These are phyloP conservation scores for Synergus umbraculus DNA, from an alignment of 2,888 invertebrate species.

Conservation along the genomic window DNA sequence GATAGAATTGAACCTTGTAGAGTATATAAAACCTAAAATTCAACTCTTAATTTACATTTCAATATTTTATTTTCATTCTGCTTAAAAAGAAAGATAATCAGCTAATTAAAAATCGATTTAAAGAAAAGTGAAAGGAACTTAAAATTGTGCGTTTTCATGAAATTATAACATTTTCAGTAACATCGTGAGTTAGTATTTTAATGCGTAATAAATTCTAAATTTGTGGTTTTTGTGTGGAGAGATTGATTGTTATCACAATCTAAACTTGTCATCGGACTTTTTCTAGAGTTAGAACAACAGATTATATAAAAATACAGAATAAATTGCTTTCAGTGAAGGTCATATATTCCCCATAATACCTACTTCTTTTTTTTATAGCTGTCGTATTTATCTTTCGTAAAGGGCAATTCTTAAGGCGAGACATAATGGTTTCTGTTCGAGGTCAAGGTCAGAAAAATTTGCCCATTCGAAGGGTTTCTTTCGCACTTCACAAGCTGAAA, in stretches of 20 bases:
- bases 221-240: background rate
- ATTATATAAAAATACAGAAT: constrained; percentile 8
- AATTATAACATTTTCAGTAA: too few species aligned
- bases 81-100: background rate
- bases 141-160: background rate
- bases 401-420: constrained; percentile 10
- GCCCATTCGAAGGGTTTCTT: background rate
- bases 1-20: constrained; percentile 16
- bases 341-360: background rate
- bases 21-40: constrained; percentile 2
- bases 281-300: background rate
- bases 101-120: background rate
- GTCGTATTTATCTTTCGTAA: constrained; percentile 36
- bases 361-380: constrained; percentile 18
- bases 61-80: background rate
- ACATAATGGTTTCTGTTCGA: constrained; percentile 27
- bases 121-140: background rate
- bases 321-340: background rate
- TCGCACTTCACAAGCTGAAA: background rate
- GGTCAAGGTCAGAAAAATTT: constrained; percentile 24
- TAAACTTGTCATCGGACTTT: background rate
- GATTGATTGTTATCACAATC: background rate
- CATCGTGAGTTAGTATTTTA: too few species aligned
- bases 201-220: too few species aligned
- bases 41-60: background rate